A percentile compares a stretch with the other conserved stretches of the same genome.
These are phyloP conservation scores for Dinothrombium tinctorium DNA, from an alignment of 1,140 invertebrate species.

Conservation along the genomic window DNA sequence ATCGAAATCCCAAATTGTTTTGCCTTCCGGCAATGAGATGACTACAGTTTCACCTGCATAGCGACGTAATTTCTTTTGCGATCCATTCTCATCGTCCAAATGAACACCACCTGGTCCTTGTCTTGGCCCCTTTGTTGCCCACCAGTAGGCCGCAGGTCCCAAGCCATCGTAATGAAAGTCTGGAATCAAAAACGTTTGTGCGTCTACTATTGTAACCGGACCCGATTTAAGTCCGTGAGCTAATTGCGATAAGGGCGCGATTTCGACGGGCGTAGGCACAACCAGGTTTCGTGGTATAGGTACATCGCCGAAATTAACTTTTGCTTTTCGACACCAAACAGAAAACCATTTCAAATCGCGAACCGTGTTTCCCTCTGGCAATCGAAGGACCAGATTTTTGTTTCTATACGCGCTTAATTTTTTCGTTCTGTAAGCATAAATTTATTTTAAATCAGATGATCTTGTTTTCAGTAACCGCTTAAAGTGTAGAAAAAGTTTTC, in stretches of 20 bases:
- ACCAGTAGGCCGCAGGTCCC: slow-evolving; percentile 74
- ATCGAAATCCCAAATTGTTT: slow-evolving; percentile 57
- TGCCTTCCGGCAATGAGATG: slow-evolving; percentile 48
- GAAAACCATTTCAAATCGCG: slow-evolving; percentile 67
- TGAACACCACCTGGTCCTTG: slow-evolving; percentile 33
- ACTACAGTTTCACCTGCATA: slow-evolving; percentile 67
- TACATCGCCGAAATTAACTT: slow-evolving; percentile 68
- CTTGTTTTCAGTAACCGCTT: too few relatives aligned
- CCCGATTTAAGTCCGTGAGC: slow-evolving; percentile 52
- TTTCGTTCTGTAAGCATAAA: slow-evolving; percentile 25
- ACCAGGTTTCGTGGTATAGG: slow-evolving; percentile 44
- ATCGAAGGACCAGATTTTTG: slow-evolving; percentile 49
- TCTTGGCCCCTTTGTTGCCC: slow-evolving; percentile 43
- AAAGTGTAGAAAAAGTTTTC: too few relatives aligned
- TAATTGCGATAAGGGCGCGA: slow-evolving; percentile 10
- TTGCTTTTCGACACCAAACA: slow-evolving; percentile 68
- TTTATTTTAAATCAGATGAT: too few relatives aligned
- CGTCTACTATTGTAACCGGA: slow-evolving; percentile 60
- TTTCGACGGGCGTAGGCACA: slow-evolving; percentile 36
- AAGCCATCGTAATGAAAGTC: slow-evolving; percentile 68
- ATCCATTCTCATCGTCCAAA: slow-evolving; percentile 68
- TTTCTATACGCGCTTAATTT: slow-evolving; percentile 40
- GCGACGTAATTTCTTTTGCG: slow-evolving; percentile 34
- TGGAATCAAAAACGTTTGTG: slow-evolving; percentile 62
- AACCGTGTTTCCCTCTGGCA: slow-evolving; percentile 54